phyloP scores from a whole-genome alignment of 2,797 vertebrate species.

The Sebastes variabilis region DNA sequence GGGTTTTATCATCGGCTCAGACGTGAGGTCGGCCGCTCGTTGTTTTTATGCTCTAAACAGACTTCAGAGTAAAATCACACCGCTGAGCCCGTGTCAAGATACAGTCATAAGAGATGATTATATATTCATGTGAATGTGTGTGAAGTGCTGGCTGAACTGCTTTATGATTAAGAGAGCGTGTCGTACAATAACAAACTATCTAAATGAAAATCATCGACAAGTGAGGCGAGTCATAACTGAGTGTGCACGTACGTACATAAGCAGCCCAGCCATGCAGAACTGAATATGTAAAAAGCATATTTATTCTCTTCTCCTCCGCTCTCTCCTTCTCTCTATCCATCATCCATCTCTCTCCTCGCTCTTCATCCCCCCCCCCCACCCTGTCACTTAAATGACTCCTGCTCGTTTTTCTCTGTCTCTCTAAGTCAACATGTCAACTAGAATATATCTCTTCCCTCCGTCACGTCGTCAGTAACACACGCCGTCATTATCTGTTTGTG shows the following conservation, averaged over 20 bases:
- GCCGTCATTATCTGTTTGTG: slow-evolving; percentile 16
- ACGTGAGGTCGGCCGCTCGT: background rate
- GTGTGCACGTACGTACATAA: slow-evolving; percentile 25
- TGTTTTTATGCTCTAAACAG: slow-evolving; percentile 1
- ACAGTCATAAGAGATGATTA: slow-evolving; percentile 20
- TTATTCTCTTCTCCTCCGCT: slow-evolving; percentile 21
- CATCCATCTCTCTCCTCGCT: slow-evolving; percentile 19
- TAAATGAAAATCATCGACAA: slow-evolving; percentile 66
- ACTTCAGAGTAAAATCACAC: background rate
- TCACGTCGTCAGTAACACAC: background rate
- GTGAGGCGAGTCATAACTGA: slow-evolving; percentile 55
- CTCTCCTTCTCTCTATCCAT: slow-evolving; percentile 24
- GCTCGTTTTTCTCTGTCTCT: slow-evolving; percentile 56
- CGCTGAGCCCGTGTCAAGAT: background rate
- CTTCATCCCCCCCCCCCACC: slow-evolving; percentile 25
- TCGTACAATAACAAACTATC: slow-evolving; percentile 61
- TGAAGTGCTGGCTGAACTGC: slow-evolving; percentile 17
- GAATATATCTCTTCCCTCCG: slow-evolving; percentile 12
- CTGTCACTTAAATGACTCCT: slow-evolving; percentile 39
- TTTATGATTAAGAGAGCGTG: slow-evolving; percentile 48
- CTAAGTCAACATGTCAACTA: slow-evolving; percentile 53
- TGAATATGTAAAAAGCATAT: slow-evolving; percentile 60
- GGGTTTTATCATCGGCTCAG: background rate
- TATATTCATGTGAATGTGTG: slow-evolving; percentile 14
- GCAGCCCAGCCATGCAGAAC: slow-evolving; percentile 38